Percentiles rank a stretch among this genome's conserved stretches.
These are phyloP conservation scores for Lagenorhynchus albirostris DNA, from an alignment of 2,113 vertebrate species.

Conservation along the genomic window DNA sequence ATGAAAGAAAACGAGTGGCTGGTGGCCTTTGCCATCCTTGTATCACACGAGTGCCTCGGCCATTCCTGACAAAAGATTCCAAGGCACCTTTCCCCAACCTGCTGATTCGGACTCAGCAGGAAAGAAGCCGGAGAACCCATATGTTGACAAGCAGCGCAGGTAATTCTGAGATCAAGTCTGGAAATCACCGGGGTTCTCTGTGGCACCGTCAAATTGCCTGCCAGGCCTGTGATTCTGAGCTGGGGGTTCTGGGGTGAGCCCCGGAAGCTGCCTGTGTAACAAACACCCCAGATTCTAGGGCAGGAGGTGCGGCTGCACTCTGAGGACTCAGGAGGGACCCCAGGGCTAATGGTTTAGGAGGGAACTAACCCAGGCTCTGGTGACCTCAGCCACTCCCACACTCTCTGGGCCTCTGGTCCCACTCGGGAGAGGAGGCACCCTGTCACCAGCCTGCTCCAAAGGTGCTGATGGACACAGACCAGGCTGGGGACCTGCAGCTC, in stretches of 20 bases:
- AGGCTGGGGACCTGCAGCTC: too few species aligned
- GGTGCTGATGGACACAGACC: not conserved
- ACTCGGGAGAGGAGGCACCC: not conserved
- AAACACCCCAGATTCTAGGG: not conserved
- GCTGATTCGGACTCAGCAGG: not conserved
- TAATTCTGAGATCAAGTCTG: not conserved
- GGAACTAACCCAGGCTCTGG: not conserved
- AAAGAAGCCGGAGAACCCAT: not conserved
- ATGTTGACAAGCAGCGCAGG: not conserved
- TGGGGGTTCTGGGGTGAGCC: not conserved
- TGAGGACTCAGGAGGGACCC: not conserved
- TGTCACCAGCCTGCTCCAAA: too few species aligned
- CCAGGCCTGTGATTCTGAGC: not conserved
- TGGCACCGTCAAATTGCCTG: accelerated
- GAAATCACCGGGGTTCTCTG: not conserved
- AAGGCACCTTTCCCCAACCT: not conserved
- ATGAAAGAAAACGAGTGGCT: accelerated
- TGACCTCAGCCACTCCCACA: accelerated
- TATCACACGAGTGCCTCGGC: accelerated
- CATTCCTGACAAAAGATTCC: not conserved
- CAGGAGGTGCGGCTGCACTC: accelerated
- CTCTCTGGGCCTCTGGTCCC: not conserved
- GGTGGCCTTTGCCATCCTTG: not conserved
- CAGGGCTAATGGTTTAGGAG: not conserved
- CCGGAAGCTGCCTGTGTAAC: not conserved